Conservation (phyloP, 2,797 vertebrate genomes). For the Chrysocyon brachyurus region DNA sequence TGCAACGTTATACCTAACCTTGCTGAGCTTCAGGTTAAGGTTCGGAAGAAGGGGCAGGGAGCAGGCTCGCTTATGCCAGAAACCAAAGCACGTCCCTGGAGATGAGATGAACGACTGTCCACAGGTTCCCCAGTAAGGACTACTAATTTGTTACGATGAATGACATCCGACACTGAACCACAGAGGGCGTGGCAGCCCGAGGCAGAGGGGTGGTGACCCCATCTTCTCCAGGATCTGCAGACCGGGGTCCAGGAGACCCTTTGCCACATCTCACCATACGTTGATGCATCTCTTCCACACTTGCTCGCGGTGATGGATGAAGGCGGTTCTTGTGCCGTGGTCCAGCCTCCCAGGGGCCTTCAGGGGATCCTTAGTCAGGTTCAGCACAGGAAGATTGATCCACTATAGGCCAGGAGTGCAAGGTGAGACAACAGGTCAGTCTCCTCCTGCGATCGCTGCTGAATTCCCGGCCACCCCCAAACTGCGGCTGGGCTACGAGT, state of each 20-base stretch:
- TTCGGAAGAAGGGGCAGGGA: neutral
- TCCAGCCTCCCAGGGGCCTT: constrained; percentile 94
- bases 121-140: neutral
- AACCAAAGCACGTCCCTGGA: neutral
- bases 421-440: neutral
- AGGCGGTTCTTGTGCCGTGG: constrained; percentile 93
- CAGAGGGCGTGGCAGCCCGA: neutral
- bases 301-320: constrained; percentile 95
- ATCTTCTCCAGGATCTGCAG: neutral
- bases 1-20: neutral
- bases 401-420: constrained; percentile 86
- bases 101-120: constrained; percentile 13
- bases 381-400: constrained; percentile 90
- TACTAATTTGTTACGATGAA: neutral
- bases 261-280: constrained; percentile 90
- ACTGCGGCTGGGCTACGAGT: neutral
- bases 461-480: neutral
- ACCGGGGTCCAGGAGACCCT: neutral
- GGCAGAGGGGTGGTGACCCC: neutral
- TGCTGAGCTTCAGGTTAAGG: constrained; percentile 27
- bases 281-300: constrained; percentile 96
- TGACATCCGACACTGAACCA: neutral
- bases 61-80: constrained; percentile 18
- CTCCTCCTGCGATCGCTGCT: neutral
- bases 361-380: constrained; percentile 93